phyloP scores from a whole-genome alignment of 2,797 vertebrate species.

The Myotis findleyi region DNA sequence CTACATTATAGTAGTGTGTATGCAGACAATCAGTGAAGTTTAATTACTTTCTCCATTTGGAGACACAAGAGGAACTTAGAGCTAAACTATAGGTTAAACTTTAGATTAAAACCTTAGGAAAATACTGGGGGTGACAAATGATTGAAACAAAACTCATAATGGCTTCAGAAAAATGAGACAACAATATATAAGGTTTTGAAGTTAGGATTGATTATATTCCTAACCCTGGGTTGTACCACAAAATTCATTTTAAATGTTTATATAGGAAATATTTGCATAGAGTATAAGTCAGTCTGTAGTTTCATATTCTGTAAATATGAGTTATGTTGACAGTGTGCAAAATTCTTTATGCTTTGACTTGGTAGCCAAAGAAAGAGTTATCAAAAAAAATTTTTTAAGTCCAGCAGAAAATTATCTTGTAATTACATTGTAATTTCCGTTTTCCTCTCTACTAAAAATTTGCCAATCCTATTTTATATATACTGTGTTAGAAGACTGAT shows the following conservation, averaged over 20 bases:
- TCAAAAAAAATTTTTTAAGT: slow-evolving; percentile 75
- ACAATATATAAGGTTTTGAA: slow-evolving; percentile 75
- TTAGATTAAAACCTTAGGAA: slow-evolving; percentile 80
- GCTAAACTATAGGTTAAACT: slow-evolving; percentile 84
- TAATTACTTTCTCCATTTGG: slow-evolving; percentile 86
- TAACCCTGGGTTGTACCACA: slow-evolving; percentile 77
- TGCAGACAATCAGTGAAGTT: slow-evolving; percentile 89
- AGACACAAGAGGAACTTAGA: slow-evolving; percentile 85
- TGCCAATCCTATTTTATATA: slow-evolving; percentile 73
- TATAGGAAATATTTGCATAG: slow-evolving; percentile 82
- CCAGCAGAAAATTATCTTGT: slow-evolving; percentile 80
- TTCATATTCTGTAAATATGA: slow-evolving; percentile 86
- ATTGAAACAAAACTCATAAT: slow-evolving; percentile 81
- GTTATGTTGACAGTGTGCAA: slow-evolving; percentile 83
- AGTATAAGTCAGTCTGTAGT: slow-evolving; percentile 83
- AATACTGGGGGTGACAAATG: slow-evolving; percentile 73
- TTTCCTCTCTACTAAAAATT: slow-evolving; percentile 78
- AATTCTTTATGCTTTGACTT: slow-evolving; percentile 88
- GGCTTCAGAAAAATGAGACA: slow-evolving; percentile 80
- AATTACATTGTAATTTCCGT: slow-evolving; percentile 75
- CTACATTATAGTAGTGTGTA: slow-evolving; percentile 91
- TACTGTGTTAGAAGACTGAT: slow-evolving; percentile 70
- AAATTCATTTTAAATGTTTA: slow-evolving; percentile 81
- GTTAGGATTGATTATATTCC: slow-evolving; percentile 80
- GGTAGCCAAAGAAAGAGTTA: slow-evolving; percentile 88